phyloP scores from a whole-genome alignment of 2,888 invertebrate genomes.

The Conus canariensis region DNA sequence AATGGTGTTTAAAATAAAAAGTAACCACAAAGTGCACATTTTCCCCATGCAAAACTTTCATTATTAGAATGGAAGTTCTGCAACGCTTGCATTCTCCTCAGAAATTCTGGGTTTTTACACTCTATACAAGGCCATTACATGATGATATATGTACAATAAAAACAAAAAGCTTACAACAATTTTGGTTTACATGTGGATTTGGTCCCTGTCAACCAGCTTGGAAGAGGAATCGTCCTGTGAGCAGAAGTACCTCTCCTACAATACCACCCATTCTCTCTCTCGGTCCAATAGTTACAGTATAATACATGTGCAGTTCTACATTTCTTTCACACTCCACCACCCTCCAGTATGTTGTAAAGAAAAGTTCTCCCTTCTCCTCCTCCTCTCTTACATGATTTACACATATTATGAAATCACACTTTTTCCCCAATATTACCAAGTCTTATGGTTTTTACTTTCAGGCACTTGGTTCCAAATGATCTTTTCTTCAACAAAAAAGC shows the following conservation, averaged over 20 bases:
- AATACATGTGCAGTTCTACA: not conserved
- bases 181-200: slow-evolving; percentile 28
- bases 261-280: not conserved
- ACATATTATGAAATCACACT: not conserved
- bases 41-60: too few relatives aligned
- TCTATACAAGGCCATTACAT: not conserved
- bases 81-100: not conserved
- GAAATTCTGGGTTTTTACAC: not conserved
- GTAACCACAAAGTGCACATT: too few relatives aligned
- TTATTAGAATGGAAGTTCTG: not conserved
- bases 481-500: not conserved
- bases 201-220: slow-evolving; percentile 25
- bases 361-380: not conserved
- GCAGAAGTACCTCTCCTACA: not conserved
- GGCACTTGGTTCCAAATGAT: not conserved
- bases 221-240: not conserved
- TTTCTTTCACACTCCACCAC: not conserved
- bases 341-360: not conserved
- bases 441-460: not conserved
- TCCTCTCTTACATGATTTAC: not conserved
- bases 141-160: not conserved
- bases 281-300: not conserved
- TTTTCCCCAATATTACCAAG: not conserved
- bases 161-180: not conserved
- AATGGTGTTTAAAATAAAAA: too few relatives aligned